Conservation (phyloP, 2,113 vertebrate genomes). For the Scomber japonicus region DNA sequence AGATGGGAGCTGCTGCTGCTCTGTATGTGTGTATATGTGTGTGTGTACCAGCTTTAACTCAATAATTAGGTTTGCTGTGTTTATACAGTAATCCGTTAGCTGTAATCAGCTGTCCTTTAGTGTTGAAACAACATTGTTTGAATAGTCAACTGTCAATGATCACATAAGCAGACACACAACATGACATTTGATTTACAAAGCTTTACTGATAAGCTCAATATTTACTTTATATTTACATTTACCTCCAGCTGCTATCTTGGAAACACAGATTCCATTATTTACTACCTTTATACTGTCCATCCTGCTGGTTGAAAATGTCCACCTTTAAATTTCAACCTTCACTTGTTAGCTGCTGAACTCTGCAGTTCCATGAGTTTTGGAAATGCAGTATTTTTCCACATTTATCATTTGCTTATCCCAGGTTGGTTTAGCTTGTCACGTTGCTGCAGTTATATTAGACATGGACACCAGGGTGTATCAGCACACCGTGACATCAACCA, state of each 20-base stretch:
- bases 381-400: neutral
- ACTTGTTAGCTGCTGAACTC: neutral
- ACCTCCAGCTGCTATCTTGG: slow-evolving; percentile 16
- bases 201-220: slow-evolving; percentile 14
- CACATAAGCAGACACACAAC: slow-evolving; percentile 9
- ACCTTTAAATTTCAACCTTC: slow-evolving; percentile 1
- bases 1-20: slow-evolving; percentile 11
- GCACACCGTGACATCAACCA: neutral
- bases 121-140: slow-evolving; percentile 1
- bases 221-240: slow-evolving; percentile 19
- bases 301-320: neutral
- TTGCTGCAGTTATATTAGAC: neutral
- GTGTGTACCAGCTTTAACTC: slow-evolving; percentile 1
- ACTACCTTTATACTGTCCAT: neutral
- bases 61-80: slow-evolving; percentile 33
- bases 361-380: neutral
- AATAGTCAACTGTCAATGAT: slow-evolving; percentile 1
- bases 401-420: too few species aligned
- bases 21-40: slow-evolving; percentile 16
- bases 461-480: neutral
- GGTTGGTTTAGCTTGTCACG: too few species aligned
- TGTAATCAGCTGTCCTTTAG: slow-evolving; percentile 37
- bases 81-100: slow-evolving; percentile 23
- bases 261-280: neutral
- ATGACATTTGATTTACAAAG: slow-evolving; percentile 11